Evolutionary conservation across 2,797 vertebrate genomes (phyloP).

Genomic region (Sarcoramphus papa): DNA sequence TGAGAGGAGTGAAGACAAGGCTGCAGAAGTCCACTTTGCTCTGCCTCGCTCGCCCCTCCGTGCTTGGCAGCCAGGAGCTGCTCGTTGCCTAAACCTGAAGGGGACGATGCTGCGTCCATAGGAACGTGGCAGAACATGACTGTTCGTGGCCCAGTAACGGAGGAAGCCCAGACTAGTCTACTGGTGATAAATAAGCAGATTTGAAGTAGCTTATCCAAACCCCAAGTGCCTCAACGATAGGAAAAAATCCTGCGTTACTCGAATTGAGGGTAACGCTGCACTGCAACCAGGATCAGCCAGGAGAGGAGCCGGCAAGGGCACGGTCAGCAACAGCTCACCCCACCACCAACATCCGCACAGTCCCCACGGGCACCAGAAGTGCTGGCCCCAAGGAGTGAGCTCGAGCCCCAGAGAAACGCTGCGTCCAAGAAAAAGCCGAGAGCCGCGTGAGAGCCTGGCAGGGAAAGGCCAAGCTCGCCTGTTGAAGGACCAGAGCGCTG

Average conservation of each 20-base stretch:
- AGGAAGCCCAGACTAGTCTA: background rate
- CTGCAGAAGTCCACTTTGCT: background rate
- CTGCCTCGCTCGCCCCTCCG: background rate
- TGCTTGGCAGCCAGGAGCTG: background rate
- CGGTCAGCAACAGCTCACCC: background rate
- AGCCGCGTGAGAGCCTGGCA: background rate
- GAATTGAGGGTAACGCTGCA: background rate
- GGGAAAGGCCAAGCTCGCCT: background rate
- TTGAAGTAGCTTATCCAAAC: background rate
- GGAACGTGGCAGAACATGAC: rapidly evolving
- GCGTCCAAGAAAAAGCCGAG: rapidly evolving
- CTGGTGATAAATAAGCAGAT: background rate
- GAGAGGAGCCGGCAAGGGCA: background rate
- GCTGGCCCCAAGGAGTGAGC: background rate
- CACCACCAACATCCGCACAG: rapidly evolving
- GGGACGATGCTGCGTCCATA: rapidly evolving
- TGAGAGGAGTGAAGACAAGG: background rate
- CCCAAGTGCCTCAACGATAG: background rate
- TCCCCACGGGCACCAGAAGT: rapidly evolving
- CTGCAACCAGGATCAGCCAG: background rate
- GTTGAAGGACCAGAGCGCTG: background rate
- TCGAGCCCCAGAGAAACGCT: background rate
- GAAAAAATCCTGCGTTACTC: background rate
- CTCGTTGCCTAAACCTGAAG: background rate
- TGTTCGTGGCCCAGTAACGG: rapidly evolving